Evolutionary conservation across 2,888 invertebrate genomes (phyloP).

Genomic region (Thymelicus sylvestris): DNA sequence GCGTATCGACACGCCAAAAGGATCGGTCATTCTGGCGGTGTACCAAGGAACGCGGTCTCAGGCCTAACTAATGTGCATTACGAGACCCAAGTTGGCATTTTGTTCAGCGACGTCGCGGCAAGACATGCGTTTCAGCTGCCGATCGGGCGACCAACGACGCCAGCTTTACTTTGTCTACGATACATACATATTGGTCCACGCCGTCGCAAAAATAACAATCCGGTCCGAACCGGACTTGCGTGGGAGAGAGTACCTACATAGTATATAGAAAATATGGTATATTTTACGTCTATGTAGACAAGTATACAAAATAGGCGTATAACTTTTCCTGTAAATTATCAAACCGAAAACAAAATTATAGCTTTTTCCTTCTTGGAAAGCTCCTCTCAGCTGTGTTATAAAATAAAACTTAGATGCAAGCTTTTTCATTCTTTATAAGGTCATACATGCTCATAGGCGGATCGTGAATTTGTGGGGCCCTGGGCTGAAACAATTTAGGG

Average conservation of each 20-base stretch:
- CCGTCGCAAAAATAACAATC: constrained; percentile 4
- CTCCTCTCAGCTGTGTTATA: no score
- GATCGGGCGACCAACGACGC: not conserved
- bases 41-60: constrained; percentile 81
- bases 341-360: no score
- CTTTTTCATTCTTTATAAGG: no score
- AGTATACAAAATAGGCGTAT: no score
- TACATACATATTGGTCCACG: not conserved
- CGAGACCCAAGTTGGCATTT: constrained; percentile 81
- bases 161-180: constrained; percentile 30
- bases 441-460: no score
- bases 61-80: constrained; percentile 78
- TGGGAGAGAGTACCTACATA: not conserved
- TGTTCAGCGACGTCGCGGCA: constrained; percentile 53
- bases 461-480: no score
- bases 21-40: constrained; percentile 81
- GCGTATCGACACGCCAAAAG: constrained; percentile 82
- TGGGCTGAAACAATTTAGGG: no score
- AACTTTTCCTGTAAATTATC: no score
- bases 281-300: no score
- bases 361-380: no score
- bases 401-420: no score
- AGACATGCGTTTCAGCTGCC: constrained; percentile 43
- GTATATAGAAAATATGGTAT: no score
- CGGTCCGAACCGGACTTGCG: not conserved